Evolutionary conservation across 2,797 vertebrate species (phyloP), one percentile per base, ranked within the genome.

Genomic region (Melanitta fusca): DNA sequence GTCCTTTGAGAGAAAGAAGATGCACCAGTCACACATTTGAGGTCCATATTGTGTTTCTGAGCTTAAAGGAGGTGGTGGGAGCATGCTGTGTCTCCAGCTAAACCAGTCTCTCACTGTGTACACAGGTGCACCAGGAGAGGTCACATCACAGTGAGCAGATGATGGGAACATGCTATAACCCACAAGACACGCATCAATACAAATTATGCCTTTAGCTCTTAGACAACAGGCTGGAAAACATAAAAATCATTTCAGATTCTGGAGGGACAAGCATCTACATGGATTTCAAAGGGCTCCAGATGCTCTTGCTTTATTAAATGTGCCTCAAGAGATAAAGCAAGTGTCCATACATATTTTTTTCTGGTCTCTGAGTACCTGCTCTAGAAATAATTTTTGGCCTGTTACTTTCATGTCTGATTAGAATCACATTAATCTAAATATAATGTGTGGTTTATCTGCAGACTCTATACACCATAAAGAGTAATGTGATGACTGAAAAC

Each of bases 341-440:
- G 13, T 14, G 39, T 56, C 87, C 79, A 78, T n/a, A 62, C 8
- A 36, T 47, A 43, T 17, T 61, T 60, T 82, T 61, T 91, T 56
- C 49, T 83, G 36, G 39, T 77, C 56, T 85, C 77, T 21, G 14
- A 85, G 45, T 86, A 81, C n/a, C 45, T 92, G 66, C 30, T 72
- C 10, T 61, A 77, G 27, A 77, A 80, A 69, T 77, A 43, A 10
- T 70, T 80, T 80, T 58, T 90, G 64, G 18, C 49, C 22, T 25
- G 19, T 61, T 91, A 68, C n/a, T 70, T 88, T 78, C 62, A 66
- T 39, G 45, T 84, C 75, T 92, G 73, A 82, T 95, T 80, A 94
- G 18, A 51, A 65, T 30, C 30, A 65, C 51, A 71, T 89, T 74
- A 86, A 91, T 89, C 70, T 87, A 64, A 78, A 77, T 25, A n/a